phyloP scores from a whole-genome alignment of 2,888 invertebrate species.

The Melipona beecheii region DNA sequence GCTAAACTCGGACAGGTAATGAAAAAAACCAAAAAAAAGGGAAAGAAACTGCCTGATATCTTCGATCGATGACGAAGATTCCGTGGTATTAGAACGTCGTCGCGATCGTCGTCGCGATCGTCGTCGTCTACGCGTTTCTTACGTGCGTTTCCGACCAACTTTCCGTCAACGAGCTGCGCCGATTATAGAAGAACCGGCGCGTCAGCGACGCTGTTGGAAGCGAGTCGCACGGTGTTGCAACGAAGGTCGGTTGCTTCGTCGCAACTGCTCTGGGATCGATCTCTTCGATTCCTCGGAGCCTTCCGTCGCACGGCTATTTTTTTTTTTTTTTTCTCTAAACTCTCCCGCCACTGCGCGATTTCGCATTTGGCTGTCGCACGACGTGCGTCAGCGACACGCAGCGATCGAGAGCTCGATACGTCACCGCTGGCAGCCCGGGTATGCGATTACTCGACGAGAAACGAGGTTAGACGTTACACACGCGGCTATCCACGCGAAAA shows the following conservation, averaged over 20 bases:
- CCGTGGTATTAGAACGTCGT: slow-evolving; percentile 40
- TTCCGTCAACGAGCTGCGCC: not conserved
- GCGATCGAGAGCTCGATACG: slow-evolving; percentile 48
- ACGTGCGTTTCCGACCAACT: not conserved
- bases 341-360: slow-evolving; percentile 24
- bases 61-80: slow-evolving; percentile 57
- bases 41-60: no score
- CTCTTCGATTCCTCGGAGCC: not conserved
- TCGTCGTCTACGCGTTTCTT: slow-evolving; percentile 2
- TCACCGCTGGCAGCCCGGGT: slow-evolving; percentile 21
- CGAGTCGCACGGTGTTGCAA: slow-evolving; percentile 39
- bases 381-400: slow-evolving; percentile 22
- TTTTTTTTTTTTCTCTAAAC: no score
- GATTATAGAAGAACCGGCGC: not conserved
- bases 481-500: slow-evolving; percentile 77
- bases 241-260: slow-evolving; percentile 44
- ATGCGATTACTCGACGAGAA: slow-evolving; percentile 51
- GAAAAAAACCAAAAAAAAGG: not conserved
- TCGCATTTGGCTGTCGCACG: slow-evolving; percentile 1
- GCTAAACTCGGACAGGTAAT: not conserved
- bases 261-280: slow-evolving; percentile 50
- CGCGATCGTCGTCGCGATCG: not conserved
- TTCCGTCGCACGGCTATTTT: slow-evolving; percentile 1
- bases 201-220: not conserved
- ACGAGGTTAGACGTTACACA: slow-evolving; percentile 76